Percentiles rank a stretch among this genome's conserved stretches.
phyloP scores from a whole-genome alignment of 2,113 vertebrate genomes.

The Kryptolebias marmoratus region DNA sequence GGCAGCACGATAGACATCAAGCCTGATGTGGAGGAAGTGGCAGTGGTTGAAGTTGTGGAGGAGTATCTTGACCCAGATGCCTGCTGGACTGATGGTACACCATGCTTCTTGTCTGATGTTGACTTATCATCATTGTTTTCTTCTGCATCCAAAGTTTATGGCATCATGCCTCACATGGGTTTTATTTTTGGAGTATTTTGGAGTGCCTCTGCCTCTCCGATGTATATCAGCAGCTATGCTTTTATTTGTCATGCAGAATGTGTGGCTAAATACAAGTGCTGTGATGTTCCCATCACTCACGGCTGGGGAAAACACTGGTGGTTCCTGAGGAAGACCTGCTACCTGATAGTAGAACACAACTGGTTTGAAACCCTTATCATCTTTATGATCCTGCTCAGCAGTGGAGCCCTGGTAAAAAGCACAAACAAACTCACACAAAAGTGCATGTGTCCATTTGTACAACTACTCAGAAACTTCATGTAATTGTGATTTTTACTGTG shows the following conservation, averaged over 20 bases:
- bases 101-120: background rate
- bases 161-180: background rate
- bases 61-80: conserved; percentile 94
- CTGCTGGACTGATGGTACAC: conserved; percentile 94
- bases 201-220: background rate
- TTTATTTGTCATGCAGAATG: conserved; percentile 82
- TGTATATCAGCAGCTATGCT: conserved; percentile 5
- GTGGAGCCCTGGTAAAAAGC: conserved; percentile 91
- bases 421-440: background rate
- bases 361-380: conserved; percentile 99
- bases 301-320: conserved; percentile 96
- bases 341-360: conserved; percentile 97
- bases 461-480: background rate
- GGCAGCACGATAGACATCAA: conserved; percentile 98
- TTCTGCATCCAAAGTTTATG: background rate
- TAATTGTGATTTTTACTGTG: background rate
- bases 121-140: background rate
- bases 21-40: conserved; percentile 91
- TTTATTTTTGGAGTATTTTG: background rate
- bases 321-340: conserved; percentile 97
- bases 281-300: conserved; percentile 92
- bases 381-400: conserved; percentile 99
- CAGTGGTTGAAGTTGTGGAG: conserved; percentile 93
- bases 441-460: background rate
- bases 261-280: conserved; percentile 91